Evolutionary conservation across 2,888 invertebrate genomes (phyloP), one percentile per base, ranked within the genome.

Genomic region (Chymomyza fuscimana): DNA sequence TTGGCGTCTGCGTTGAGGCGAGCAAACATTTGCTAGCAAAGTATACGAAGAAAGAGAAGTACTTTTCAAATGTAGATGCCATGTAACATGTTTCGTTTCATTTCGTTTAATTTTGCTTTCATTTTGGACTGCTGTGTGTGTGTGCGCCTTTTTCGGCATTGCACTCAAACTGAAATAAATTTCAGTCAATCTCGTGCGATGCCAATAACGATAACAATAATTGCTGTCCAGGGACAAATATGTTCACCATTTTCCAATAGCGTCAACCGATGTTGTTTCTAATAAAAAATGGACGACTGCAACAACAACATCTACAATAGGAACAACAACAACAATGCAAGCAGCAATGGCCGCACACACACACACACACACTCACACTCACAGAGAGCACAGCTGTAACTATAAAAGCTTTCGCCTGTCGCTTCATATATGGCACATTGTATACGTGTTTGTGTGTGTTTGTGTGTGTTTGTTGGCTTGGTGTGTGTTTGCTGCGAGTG

Each of bases 151-250:
- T 58, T 16, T 72, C 74, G 67, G 67, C 29, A 61, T 60, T 81
- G 74, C 82, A 79, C 82, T 87, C 88, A 80, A 88, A 67, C 77
- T 76, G 79, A 86, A 85, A 86, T 88, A 86, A 86, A 86, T 88
- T 86, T 82, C 80, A 78, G 79, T 86, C 82, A 86, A 86, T 82
- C 87, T 88, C 82, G 78, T 74, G 70, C 82, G 85, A 86, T 88
- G 85, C 85, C 85, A 86, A 88, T 88, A 86, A 88, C 85, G 86
- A 86, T 86, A 86, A 88, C 86, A 86, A 86, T 86, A 86, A 86
- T 86, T 86, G 86, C 89, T 76, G 89, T 82, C 86, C 89, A 88
- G 86, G 86, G 86, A 86, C 87, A 88, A 88, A 85, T 88, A 85
- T 85, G 85, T 85, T 85, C 80, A 78, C 88, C 87, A 88, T 87